A percentile compares a stretch with the other conserved stretches of the same genome.
Evolutionary conservation across 2,888 invertebrate genomes (phyloP).

Genomic region (Myopa tessellatipennis): DNA sequence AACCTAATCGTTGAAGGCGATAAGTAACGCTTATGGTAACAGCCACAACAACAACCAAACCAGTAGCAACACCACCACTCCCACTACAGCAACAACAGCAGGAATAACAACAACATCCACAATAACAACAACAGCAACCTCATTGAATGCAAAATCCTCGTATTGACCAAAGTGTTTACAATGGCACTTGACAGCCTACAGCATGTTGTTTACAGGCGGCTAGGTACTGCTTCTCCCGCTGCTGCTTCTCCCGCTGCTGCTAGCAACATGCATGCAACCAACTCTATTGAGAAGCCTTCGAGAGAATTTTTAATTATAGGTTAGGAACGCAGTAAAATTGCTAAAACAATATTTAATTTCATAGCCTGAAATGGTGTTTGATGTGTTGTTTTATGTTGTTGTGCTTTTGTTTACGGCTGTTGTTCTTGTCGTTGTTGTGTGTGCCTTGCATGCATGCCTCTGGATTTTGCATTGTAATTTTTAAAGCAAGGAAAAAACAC

Average conservation of each 20-base stretch:
- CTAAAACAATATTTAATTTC: conserved; percentile 1
- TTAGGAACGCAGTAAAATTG: not conserved
- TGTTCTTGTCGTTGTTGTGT: too few relatives aligned
- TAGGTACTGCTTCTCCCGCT: not conserved
- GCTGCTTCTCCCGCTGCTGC: not conserved
- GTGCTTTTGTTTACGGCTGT: too few relatives aligned
- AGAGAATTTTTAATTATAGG: conserved; percentile 6
- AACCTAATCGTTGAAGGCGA: not conserved
- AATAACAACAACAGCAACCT: not conserved
- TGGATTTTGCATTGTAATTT: too few relatives aligned
- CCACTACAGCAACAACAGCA: conserved; percentile 1
- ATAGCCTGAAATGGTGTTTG: not conserved
- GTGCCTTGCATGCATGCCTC: too few relatives aligned
- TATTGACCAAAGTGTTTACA: conserved; percentile 2
- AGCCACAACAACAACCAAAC: not conserved
- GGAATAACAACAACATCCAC: not conserved
- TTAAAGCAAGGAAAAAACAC: too few relatives aligned
- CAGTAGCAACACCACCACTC: not conserved
- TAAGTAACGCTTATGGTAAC: not conserved
- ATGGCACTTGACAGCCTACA: not conserved
- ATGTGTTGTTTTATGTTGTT: too few relatives aligned
- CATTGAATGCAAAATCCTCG: not conserved
- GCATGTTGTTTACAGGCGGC: not conserved
- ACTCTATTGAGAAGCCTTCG: not conserved
- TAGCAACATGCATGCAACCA: not conserved